Evolutionary conservation across 2,113 vertebrate genomes (phyloP).

Genomic region (Lutjanus erythropterus): DNA sequence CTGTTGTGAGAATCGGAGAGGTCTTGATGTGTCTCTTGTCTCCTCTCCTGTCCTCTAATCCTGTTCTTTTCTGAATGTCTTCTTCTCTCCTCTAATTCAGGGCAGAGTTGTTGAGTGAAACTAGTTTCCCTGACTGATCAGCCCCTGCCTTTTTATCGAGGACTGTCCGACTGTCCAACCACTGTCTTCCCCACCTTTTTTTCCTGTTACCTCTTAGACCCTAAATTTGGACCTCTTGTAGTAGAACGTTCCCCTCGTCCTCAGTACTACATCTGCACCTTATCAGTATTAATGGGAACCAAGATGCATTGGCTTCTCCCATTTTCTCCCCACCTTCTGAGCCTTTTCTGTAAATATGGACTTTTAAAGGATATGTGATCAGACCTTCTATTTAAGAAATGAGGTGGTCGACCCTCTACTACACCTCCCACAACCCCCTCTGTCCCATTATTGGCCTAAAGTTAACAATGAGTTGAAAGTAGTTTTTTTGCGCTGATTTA

Average conservation of each 20-base stretch:
- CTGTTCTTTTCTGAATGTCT: constrained; percentile 82
- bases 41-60: constrained; percentile 70
- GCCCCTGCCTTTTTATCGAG: constrained; percentile 83
- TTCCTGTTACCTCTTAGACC: constrained; percentile 63
- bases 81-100: constrained; percentile 88
- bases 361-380: constrained; percentile 58
- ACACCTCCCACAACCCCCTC: constrained; percentile 4
- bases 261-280: constrained; percentile 57
- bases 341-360: constrained; percentile 77
- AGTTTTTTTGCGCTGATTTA: constrained; percentile 53
- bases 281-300: constrained; percentile 59
- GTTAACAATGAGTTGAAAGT: constrained; percentile 55
- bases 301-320: constrained; percentile 36
- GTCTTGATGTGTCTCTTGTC: constrained; percentile 71
- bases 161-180: constrained; percentile 83
- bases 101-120: constrained; percentile 90
- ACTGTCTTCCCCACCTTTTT: constrained; percentile 69
- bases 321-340: constrained; percentile 48
- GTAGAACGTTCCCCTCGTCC: constrained; percentile 42
- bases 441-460: constrained; percentile 43
- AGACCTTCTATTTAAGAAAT: constrained; percentile 55
- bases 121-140: constrained; percentile 90
- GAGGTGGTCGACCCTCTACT: constrained; percentile 35
- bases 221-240: constrained; percentile 70
- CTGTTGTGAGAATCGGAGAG: constrained; percentile 49